phyloP scores from a whole-genome alignment of 2,888 invertebrate genomes.

The Erpobdella octoculata region DNA sequence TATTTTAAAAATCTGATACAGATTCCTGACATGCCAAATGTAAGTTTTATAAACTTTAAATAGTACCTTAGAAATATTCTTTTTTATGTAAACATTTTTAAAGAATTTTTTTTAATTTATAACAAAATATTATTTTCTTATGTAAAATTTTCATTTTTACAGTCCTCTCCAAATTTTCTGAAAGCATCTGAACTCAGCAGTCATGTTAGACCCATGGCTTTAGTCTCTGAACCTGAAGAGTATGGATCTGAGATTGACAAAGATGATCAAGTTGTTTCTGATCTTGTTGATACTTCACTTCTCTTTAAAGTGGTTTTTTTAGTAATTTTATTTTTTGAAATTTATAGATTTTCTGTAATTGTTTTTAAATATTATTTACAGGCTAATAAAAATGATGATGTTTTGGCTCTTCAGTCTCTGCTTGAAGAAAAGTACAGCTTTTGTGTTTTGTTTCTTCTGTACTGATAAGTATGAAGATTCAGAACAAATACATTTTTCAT shows the following conservation, averaged over 20 bases:
- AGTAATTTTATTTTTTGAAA: neutral
- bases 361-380: too few species aligned
- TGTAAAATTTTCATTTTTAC: slow-evolving; percentile 27
- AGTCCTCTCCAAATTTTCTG: slow-evolving; percentile 81
- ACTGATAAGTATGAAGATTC: too few species aligned
- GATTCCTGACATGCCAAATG: slow-evolving; percentile 81
- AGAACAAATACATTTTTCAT: too few species aligned
- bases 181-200: slow-evolving; percentile 82
- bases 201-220: slow-evolving; percentile 87
- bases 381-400: too few species aligned
- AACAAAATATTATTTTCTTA: neutral
- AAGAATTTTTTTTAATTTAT: neutral
- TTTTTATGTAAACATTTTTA: neutral
- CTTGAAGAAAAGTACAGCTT: too few species aligned
- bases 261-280: neutral
- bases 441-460: too few species aligned
- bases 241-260: slow-evolving; percentile 3
- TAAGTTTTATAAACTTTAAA: slow-evolving; percentile 48
- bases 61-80: neutral
- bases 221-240: slow-evolving; percentile 56
- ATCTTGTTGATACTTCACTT: neutral
- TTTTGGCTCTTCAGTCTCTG: too few species aligned
- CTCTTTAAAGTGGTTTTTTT: neutral
- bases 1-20: slow-evolving; percentile 93
- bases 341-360: neutral